Evolutionary conservation across 2,888 invertebrate species (phyloP).

Genomic region (Drosophila pegasa): DNA sequence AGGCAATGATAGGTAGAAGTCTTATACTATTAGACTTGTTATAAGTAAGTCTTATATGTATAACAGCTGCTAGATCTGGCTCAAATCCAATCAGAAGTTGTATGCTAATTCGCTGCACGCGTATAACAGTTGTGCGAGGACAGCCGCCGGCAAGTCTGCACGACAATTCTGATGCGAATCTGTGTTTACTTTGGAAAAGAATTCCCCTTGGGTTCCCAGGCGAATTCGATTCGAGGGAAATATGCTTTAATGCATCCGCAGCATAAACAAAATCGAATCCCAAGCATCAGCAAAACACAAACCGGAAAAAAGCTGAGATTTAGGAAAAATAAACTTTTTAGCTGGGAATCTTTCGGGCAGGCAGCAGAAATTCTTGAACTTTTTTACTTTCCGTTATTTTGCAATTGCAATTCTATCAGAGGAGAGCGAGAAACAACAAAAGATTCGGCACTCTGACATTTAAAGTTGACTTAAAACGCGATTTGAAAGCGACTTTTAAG

Average conservation of each 20-base stretch:
- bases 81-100: too few relatives aligned
- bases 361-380: not conserved
- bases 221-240: slow-evolving; percentile 32
- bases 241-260: slow-evolving; percentile 53
- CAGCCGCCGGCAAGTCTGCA: slow-evolving; percentile 34
- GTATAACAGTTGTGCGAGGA: not conserved
- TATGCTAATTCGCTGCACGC: not conserved
- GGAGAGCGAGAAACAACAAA: not conserved
- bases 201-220: slow-evolving; percentile 20
- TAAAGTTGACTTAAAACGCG: slow-evolving; percentile 8
- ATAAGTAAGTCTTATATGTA: not conserved
- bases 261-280: slow-evolving; percentile 38
- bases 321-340: slow-evolving; percentile 14
- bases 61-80: not conserved
- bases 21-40: too few relatives aligned
- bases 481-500: slow-evolving; percentile 4
- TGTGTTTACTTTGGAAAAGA: slow-evolving; percentile 8
- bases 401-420: not conserved
- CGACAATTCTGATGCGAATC: not conserved
- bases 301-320: not conserved
- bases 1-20: too few relatives aligned
- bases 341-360: not conserved
- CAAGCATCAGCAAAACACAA: slow-evolving; percentile 48
- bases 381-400: not conserved
- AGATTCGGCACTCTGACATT: not conserved